These are phyloP conservation scores for Macrotis lagotis DNA, from an alignment of 2,113 vertebrate genomes.

Conservation along the genomic window DNA sequence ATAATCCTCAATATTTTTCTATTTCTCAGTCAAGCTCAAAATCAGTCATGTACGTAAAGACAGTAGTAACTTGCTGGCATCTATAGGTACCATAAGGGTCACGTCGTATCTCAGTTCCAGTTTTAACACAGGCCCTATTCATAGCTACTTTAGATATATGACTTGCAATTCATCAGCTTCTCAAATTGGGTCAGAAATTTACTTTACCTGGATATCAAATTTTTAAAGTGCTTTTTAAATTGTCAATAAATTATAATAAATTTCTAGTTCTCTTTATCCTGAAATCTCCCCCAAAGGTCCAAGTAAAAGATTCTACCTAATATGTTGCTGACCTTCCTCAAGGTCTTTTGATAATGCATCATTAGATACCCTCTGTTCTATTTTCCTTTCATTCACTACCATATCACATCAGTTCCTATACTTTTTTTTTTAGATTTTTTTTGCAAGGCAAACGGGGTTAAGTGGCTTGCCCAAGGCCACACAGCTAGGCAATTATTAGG, in stretches of 20 bases:
- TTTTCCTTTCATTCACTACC: no score
- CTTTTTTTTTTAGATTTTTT: no score
- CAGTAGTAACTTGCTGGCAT: not conserved
- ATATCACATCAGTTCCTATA: no score
- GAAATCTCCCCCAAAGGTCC: not conserved
- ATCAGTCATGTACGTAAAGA: not conserved
- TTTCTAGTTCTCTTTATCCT: not conserved
- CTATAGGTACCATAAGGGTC: not conserved
- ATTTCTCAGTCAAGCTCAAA: not conserved
- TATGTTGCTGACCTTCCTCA: not conserved
- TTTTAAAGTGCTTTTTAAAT: not conserved
- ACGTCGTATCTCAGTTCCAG: not conserved
- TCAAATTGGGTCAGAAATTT: not conserved
- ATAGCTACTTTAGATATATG: not conserved
- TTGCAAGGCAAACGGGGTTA: no score
- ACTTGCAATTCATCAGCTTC: not conserved
- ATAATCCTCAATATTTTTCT: conserved; percentile 1
- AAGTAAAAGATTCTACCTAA: not conserved
- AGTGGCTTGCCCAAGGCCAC: no score
- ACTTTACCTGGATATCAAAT: not conserved
- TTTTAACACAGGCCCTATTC: not conserved
- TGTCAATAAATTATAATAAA: not conserved
- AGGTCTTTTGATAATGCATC: no score
- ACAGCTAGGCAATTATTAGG: no score
- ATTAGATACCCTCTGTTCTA: no score